Conservation (phyloP, 1,140 invertebrate species). For the Pissodes strobi region DNA sequence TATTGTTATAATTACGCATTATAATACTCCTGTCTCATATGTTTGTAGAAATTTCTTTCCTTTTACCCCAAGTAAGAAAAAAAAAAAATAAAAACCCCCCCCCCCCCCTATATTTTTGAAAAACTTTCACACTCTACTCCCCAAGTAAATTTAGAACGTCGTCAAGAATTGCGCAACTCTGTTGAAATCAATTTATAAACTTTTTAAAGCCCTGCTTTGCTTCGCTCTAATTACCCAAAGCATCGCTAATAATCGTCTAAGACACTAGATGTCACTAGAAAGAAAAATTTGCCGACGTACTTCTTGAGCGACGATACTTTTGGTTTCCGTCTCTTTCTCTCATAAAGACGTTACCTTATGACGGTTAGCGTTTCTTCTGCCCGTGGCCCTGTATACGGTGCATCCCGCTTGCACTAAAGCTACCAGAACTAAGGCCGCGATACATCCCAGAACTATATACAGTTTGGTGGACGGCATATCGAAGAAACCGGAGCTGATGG, state of each 20-base stretch:
- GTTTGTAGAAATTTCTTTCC: too few species aligned
- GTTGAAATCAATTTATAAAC: too few species aligned
- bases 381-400: slow-evolving; percentile 75
- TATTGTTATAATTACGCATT: too few species aligned
- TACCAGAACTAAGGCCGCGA: slow-evolving; percentile 76
- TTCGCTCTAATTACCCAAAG: slow-evolving; percentile 3
- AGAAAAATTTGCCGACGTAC: not conserved
- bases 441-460: slow-evolving; percentile 81
- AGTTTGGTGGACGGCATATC: slow-evolving; percentile 70
- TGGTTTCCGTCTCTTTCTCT: slow-evolving; percentile 12
- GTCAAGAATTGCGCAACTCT: too few species aligned
- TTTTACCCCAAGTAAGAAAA: too few species aligned
- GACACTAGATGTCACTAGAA: not conserved
- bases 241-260: not conserved
- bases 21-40: too few species aligned
- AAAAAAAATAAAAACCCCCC: too few species aligned
- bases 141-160: too few species aligned
- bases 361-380: slow-evolving; percentile 64
- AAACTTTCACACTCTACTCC: too few species aligned
- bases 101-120: too few species aligned
- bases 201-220: too few species aligned
- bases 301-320: not conserved
- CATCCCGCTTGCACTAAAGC: slow-evolving; percentile 82
- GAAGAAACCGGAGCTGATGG: slow-evolving; percentile 57
- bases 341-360: slow-evolving; percentile 60